Percentiles rank a stretch among this genome's conserved stretches.
Conservation (phyloP, 2,888 invertebrate genomes). For the Caprella mutica region DNA sequence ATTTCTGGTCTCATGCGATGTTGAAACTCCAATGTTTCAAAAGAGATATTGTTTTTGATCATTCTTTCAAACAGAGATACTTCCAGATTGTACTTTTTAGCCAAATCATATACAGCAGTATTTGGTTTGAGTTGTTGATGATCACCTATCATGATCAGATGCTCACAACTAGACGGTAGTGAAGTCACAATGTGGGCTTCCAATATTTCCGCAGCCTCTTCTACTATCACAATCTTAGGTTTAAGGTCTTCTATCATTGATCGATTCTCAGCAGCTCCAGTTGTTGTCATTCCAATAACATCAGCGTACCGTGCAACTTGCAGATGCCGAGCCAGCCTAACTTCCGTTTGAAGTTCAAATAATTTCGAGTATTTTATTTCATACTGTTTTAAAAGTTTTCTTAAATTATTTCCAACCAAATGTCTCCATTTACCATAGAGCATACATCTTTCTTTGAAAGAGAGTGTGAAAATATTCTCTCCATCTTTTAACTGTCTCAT, state of each 20-base stretch:
- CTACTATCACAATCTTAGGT: slow-evolving; percentile 52
- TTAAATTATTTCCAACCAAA: neutral
- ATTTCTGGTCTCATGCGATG: slow-evolving; percentile 64
- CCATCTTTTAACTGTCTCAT: neutral
- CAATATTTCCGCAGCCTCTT: slow-evolving; percentile 79
- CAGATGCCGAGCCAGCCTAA: slow-evolving; percentile 9
- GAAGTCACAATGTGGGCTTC: slow-evolving; percentile 74
- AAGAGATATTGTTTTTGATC: slow-evolving; percentile 54
- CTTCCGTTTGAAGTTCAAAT: slow-evolving; percentile 46
- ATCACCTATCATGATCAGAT: slow-evolving; percentile 47
- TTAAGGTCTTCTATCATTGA: slow-evolving; percentile 9
- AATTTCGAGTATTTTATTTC: slow-evolving; percentile 44
- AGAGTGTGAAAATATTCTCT: neutral
- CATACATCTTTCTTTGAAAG: neutral
- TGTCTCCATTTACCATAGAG: slow-evolving; percentile 2
- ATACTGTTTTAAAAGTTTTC: slow-evolving; percentile 19
- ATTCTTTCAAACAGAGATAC: slow-evolving; percentile 72
- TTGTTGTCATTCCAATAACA: slow-evolving; percentile 17
- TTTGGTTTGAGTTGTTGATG: slow-evolving; percentile 68
- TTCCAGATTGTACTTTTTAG: slow-evolving; percentile 55
- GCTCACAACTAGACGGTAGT: slow-evolving; percentile 39
- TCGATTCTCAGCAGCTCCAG: slow-evolving; percentile 12
- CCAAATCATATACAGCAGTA: slow-evolving; percentile 56
- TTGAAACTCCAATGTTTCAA: slow-evolving; percentile 50
- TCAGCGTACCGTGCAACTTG: slow-evolving; percentile 9